Percentiles rank a stretch among this genome's conserved stretches.
Evolutionary conservation across 2,888 invertebrate genomes (phyloP).

Genomic region (Drosophila lutescens): DNA sequence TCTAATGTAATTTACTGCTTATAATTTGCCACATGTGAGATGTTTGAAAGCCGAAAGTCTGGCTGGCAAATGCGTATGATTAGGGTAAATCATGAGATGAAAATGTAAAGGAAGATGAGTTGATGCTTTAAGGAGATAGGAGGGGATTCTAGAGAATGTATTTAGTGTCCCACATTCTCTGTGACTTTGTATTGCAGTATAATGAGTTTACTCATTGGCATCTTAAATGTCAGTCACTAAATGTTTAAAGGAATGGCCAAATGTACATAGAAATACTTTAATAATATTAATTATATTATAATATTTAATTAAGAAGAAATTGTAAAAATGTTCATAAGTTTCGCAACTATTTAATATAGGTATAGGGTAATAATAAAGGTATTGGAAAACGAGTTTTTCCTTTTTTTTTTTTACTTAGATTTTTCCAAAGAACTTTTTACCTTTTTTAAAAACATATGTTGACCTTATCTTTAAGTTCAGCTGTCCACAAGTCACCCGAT

Average conservation of each 20-base stretch:
- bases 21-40: conserved; percentile 43
- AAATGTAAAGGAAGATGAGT: not conserved
- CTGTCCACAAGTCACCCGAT: conserved; percentile 7
- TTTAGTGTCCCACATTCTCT: not conserved
- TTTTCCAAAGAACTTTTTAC: not conserved
- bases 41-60: conserved; percentile 6
- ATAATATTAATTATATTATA: too few relatives aligned
- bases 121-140: not conserved
- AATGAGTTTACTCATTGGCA: not conserved
- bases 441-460: not conserved
- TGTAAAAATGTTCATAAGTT: too few relatives aligned
- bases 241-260: too few relatives aligned
- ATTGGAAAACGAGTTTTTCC: too few relatives aligned
- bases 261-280: too few relatives aligned
- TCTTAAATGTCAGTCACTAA: not conserved
- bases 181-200: not conserved
- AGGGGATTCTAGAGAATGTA: not conserved
- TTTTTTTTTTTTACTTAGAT: too few relatives aligned
- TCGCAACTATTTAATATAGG: too few relatives aligned
- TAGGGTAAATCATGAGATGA: conserved; percentile 32
- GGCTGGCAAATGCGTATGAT: conserved; percentile 42
- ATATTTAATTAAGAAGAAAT: too few relatives aligned
- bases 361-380: not conserved
- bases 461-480: conserved; percentile 13
- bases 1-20: conserved; percentile 80